Base-by-base conservation (phyloP, 2,888 invertebrate genomes). In the Cyclophora punctaria region DNA sequence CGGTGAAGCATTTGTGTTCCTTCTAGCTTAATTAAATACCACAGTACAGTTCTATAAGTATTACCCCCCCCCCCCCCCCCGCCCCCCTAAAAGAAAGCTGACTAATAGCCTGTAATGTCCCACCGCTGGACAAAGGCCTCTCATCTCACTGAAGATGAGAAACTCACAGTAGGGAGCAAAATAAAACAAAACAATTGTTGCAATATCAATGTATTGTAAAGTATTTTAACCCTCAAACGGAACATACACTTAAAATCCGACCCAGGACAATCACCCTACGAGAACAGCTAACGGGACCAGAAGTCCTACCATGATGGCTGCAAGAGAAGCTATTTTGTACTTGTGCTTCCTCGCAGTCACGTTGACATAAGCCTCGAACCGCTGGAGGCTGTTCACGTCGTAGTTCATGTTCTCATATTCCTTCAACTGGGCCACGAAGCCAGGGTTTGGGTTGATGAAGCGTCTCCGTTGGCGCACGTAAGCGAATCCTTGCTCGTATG, bases 371-470 rank as follows among this genome's bases (percentile, higher is more conserved):
- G 86, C 86, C 53, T 82, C 84, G 7, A 86, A 72, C 46, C 80
- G 69, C 2, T 80, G 73, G 7, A 80, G 69, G 0, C 79, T 77
- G 7, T 68, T 78, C 3, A 87, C 79, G 45, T 83, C 80, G 49
- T 86, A 88, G 46, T 78, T 75, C 50, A 81, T 46, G 6, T 73
- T 63, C 44, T 83, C 69, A 52, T 83, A 88, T 75, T 97, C 96
- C 63, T 94, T 88, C 63, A 98, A 88, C 83, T 98, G 98, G 20
- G 93, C 95, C 92, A 98, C 94, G 84, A 98, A 98, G 76, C 98
- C 98, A 55, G 97, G 90, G 82, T 98, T 98, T 2, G 98, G 98
- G 52, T 97, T 97, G 69, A 98, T 97, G 75, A 98, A 98, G 54
- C 94, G 92, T 48, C 98, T 90, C 52, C 94, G 93, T 60, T 92